These are phyloP conservation scores for Wiebesia pumilae DNA, from an alignment of 1,140 invertebrate species.

Conservation along the genomic window DNA sequence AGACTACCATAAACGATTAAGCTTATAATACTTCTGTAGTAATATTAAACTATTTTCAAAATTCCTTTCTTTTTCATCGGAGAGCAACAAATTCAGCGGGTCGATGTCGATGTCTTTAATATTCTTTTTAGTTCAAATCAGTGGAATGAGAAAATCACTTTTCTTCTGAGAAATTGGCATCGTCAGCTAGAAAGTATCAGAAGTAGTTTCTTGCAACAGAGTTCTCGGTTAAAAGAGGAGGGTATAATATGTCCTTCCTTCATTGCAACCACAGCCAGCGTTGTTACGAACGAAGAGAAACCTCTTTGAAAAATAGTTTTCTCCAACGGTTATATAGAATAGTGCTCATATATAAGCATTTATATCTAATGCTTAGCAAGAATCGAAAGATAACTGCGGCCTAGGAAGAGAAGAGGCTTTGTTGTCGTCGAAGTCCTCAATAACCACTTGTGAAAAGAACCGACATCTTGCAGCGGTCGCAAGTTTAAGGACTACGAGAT, in stretches of 20 bases:
- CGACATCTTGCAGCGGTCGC: neutral
- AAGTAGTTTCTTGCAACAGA: constrained; percentile 13
- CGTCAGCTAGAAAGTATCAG: constrained; percentile 17
- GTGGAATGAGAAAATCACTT: neutral
- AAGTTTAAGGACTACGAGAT: constrained; percentile 33
- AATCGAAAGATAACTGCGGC: constrained; percentile 61
- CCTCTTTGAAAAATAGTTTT: constrained; percentile 25
- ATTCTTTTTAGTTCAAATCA: neutral
- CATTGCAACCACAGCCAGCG: neutral
- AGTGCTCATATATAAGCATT: constrained; percentile 67
- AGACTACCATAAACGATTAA: no score
- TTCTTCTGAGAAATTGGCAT: constrained; percentile 42
- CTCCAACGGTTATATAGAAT: neutral
- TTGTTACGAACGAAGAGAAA: neutral
- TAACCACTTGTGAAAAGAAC: constrained; percentile 8
- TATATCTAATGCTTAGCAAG: constrained; percentile 66
- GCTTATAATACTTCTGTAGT: no score
- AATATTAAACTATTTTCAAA: no score
- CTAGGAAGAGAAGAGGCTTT: constrained; percentile 47
- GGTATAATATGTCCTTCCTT: neutral
- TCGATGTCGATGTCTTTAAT: neutral
- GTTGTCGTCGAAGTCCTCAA: constrained; percentile 18
- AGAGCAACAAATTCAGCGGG: neutral
- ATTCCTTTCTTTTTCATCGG: neutral
- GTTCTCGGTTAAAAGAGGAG: neutral